Evolutionary conservation across 2,888 invertebrate genomes (phyloP).

Genomic region (Stegana nigrithorax): DNA sequence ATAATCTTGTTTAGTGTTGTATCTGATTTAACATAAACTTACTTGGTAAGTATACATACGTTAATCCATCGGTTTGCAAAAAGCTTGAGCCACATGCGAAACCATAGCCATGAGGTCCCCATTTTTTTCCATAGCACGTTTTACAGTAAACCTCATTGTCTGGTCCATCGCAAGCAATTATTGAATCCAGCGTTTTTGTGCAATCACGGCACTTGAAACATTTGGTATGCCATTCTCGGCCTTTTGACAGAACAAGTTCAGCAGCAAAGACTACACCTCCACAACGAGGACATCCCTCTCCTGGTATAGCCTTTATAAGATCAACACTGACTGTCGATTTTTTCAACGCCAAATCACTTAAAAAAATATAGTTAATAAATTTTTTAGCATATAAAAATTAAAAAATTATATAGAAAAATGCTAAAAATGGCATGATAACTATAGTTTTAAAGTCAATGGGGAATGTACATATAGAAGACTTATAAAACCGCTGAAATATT

Average conservation of each 20-base stretch:
- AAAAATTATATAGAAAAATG: no score
- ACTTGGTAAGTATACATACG: conserved; percentile 76
- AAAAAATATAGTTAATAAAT: no score
- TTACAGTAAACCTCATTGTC: conserved; percentile 94
- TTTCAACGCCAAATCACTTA: no score
- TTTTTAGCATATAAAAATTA: no score
- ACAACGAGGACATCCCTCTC: conserved; percentile 89
- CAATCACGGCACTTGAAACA: conserved; percentile 94
- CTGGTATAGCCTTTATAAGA: conserved; percentile 84
- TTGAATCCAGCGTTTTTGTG: conserved; percentile 92
- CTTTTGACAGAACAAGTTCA: conserved; percentile 90
- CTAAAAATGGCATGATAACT: no score
- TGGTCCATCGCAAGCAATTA: conserved; percentile 93
- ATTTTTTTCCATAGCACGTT: conserved; percentile 96
- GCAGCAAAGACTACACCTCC: conserved; percentile 93
- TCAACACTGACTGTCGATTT: no score
- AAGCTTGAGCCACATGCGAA: conserved; percentile 95
- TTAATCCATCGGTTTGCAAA: conserved; percentile 88
- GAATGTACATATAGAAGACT: no score
- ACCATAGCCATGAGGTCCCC: conserved; percentile 96
- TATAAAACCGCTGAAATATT: no score
- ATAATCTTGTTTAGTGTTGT: not conserved
- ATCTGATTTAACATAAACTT: not conserved
- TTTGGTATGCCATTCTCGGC: conserved; percentile 90
- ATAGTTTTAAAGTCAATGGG: no score